Evolutionary conservation across 2,888 invertebrate species (phyloP), one percentile per base, ranked within the genome.

Genomic region (Catocala fraxini): DNA sequence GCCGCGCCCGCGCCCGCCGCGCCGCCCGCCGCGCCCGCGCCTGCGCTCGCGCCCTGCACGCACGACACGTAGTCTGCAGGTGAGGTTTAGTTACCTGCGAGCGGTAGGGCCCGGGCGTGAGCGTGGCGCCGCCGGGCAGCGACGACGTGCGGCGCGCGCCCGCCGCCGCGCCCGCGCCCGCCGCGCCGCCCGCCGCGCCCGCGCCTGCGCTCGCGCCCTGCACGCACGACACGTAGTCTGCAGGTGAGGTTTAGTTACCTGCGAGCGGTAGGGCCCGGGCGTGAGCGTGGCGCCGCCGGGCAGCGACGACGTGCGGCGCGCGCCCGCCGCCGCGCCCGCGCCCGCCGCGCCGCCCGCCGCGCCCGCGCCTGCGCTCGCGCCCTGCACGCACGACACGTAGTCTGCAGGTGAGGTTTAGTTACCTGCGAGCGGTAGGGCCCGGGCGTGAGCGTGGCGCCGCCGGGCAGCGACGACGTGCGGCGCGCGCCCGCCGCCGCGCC

Each of bases 241-340:
- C 3, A 46, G 46, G 5, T 13, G 46, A 4, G 12, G 15, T 47
- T 7, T 12, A 5, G 33, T n/a, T 77, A 91, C 93, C 90, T 92
- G 91, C 0, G 92, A 80, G 61, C 93, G 89, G 54, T 92, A 92
- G 0, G 89, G 87, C 1, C 96, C 96, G 0, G 95, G 94, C 0
- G 96, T 96, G 66, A 96, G 91, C 15, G 96, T 96, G 68, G 96
- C 95, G 35, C 96, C 96, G 45, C 96, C 95, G 4, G 96, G 95
- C 75, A 96, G 85, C 73, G 95, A 95, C 63, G 94, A 83, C 0
- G 92, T 85, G 58, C 94, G 90, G 0, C 90, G 89, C 6, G 62
- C 59, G 77, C 82, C 84, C 7, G 46, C 58, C 25, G n/a, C 41
- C 52, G 13, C 65, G 9, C 65, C 11, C n/a, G 65, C 95, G 34